Evolutionary conservation across 2,888 invertebrate species (phyloP), one percentile per base, ranked within the genome.

Genomic region (Lochmaea crataegi): DNA sequence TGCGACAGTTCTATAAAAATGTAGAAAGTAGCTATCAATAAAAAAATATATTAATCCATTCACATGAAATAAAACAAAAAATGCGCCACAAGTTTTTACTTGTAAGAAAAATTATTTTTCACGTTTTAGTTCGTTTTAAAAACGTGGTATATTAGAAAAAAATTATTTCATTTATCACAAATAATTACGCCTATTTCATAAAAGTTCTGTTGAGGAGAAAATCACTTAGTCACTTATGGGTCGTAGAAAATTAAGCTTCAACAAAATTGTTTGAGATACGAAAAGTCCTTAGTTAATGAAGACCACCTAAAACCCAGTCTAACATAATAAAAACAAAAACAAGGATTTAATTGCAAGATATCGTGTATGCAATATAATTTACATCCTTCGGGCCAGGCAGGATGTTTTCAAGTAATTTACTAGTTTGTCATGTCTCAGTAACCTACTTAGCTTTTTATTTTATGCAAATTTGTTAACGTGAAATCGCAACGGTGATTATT

Each of bases 321-420:
- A 68, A 65, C 65, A 72, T 71, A 76, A 77, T 74, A 78, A 78
- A 78, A 79, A 77, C 75, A 78, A 78, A 78, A 79, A 73, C 73
- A 78, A 78, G 73, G 74, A 76, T 75, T 78, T 80, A 80, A 80
- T 79, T 80, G 76, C 78, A 61, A 76, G 78, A 79, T 80, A 75
- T 79, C 80, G 79, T 79, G 80, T 76, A 72, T 69, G 75, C 68
- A 66, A 70, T 77, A 71, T 78, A 80, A 79, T 79, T 78, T 76
- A 76, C 79, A 77, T 75, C 76, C 79, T 78, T 72, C 75, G 69
- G 77, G 79, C 79, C 74, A 71, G 77, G 71, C 76, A 76, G 78
- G 78, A 79, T 79, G 79, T 79, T 80, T 76, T 77, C 67, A 67
- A 71, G 72, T 76, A 74, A 78, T 73, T 75, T 78, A 74, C 78